phyloP scores from a whole-genome alignment of 64 coral and sea anemone genomes.

The Montipora efflorescens region DNA sequence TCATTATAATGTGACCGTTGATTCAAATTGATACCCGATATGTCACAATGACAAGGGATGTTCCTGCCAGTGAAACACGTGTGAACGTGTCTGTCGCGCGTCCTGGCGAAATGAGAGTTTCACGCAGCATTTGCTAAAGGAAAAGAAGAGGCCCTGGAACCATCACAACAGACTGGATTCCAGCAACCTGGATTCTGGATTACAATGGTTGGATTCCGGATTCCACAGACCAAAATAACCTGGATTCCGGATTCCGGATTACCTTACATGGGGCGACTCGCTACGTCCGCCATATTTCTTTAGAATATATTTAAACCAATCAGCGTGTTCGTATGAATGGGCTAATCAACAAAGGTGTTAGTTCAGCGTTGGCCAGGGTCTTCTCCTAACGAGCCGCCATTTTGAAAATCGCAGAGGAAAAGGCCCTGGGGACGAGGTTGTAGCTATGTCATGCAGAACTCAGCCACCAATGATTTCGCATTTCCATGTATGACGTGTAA shows the following conservation, averaged over 20 bases:
- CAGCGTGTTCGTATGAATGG: too few relatives aligned
- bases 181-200: neutral
- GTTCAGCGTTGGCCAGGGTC: too few relatives aligned
- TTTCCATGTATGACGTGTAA: too few relatives aligned
- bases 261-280: slow-evolving; percentile 7
- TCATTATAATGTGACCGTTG: neutral
- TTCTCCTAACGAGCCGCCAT: too few relatives aligned
- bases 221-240: slow-evolving; percentile 12
- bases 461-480: too few relatives aligned
- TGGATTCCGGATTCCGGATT: slow-evolving; percentile 29
- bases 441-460: too few relatives aligned
- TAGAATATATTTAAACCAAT: too few relatives aligned
- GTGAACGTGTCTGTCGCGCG: neutral
- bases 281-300: too few relatives aligned
- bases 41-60: slow-evolving; percentile 4
- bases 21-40: neutral
- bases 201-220: neutral
- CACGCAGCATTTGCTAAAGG: neutral
- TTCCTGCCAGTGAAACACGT: slow-evolving; percentile 1
- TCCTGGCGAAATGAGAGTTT: neutral
- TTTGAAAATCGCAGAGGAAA: too few relatives aligned
- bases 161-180: neutral
- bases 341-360: too few relatives aligned
- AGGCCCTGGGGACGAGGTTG: too few relatives aligned
- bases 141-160: slow-evolving; percentile 3